phyloP scores from a whole-genome alignment of 2,888 invertebrate species.

The Pyrrhia umbra region DNA sequence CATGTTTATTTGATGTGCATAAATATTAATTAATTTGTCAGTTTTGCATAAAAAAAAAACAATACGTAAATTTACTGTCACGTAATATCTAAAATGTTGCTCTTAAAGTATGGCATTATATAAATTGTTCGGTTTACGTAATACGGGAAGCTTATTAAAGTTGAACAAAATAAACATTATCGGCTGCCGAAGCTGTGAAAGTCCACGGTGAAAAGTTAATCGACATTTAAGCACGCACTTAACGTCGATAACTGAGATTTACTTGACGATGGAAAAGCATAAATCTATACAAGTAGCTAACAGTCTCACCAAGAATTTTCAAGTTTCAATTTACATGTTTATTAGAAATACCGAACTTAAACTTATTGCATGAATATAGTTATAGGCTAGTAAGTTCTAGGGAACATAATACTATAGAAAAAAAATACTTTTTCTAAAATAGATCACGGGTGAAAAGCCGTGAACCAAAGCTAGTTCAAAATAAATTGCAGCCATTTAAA shows the following conservation, averaged over 20 bases:
- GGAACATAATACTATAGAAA: no score
- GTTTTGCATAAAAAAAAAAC: conserved; percentile 3
- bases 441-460: no score
- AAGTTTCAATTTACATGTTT: conserved; percentile 2
- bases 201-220: conserved; percentile 50
- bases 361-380: no score
- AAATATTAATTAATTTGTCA: conserved; percentile 4
- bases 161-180: conserved; percentile 42
- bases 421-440: no score
- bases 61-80: conserved; percentile 6
- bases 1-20: neutral
- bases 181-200: conserved; percentile 42
- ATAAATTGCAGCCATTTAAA: conserved; percentile 19
- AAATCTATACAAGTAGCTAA: conserved; percentile 5
- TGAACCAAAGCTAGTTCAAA: neutral
- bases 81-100: conserved; percentile 18
- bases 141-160: conserved; percentile 43
- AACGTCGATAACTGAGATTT: conserved; percentile 47
- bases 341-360: conserved; percentile 2
- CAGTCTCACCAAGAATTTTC: neutral
- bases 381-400: no score
- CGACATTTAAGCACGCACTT: conserved; percentile 48
- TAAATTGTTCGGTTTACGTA: conserved; percentile 23
- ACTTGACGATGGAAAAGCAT: conserved; percentile 34
- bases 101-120: conserved; percentile 14